Conservation (phyloP, 1,140 invertebrate genomes). For the Drosophila eugracilis region DNA sequence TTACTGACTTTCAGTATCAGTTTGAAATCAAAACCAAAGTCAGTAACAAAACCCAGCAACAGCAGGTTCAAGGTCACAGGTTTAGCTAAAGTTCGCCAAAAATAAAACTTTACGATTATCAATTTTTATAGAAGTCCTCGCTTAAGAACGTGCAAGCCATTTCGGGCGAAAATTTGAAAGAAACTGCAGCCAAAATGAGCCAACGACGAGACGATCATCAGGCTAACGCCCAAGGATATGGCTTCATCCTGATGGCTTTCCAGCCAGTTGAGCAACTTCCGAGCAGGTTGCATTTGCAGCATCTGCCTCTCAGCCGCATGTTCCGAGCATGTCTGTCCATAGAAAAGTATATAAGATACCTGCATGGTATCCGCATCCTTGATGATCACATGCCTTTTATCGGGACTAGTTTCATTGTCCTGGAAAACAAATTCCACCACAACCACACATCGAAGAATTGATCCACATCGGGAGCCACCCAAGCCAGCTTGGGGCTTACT, state of each 20-base stretch:
- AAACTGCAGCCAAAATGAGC: conserved; percentile 20
- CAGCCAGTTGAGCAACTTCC: conserved; percentile 18
- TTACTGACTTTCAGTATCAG: not conserved
- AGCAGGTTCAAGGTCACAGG: conserved; percentile 23
- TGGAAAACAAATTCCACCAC: conserved; percentile 90
- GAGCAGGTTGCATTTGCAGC: not conserved
- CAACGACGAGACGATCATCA: conserved; percentile 42
- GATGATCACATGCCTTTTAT: conserved; percentile 27
- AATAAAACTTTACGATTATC: not conserved
- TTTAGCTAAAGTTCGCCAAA: not conserved
- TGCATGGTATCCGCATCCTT: conserved; percentile 85
- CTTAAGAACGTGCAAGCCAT: conserved; percentile 22
- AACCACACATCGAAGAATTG: conserved; percentile 90
- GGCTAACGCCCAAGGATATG: conserved; percentile 42
- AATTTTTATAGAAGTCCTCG: conserved; percentile 40
- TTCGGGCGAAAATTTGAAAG: conserved; percentile 28
- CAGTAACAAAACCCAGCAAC: not conserved
- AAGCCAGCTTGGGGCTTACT: conserved; percentile 90
- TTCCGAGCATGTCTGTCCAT: conserved; percentile 84
- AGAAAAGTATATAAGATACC: conserved; percentile 92
- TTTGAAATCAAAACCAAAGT: not conserved
- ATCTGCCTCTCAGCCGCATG: not conserved
- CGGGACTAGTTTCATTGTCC: conserved; percentile 82
- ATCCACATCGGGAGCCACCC: conserved; percentile 90
- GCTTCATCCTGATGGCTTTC: not conserved